Conservation (phyloP, 2,888 invertebrate species). For the Eumerus sabulonum region DNA sequence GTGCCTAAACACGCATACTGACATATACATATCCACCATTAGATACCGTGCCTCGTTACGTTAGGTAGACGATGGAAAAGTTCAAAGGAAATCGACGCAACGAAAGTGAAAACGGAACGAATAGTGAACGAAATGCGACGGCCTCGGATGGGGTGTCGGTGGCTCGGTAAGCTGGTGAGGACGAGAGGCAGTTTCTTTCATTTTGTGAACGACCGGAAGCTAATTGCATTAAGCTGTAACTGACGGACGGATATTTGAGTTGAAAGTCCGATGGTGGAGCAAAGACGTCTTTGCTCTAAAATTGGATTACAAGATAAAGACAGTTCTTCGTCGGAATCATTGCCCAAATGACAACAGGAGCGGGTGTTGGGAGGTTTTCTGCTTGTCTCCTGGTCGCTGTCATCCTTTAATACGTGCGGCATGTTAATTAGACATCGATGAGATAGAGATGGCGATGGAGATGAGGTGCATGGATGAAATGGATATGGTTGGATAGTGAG, state of each 20-base stretch:
- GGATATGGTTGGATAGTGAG: constrained; percentile 11
- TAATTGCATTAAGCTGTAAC: constrained; percentile 44
- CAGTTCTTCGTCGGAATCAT: constrained; percentile 40
- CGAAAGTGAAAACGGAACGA: constrained; percentile 48
- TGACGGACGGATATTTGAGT: constrained; percentile 33
- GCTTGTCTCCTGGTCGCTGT: constrained; percentile 34
- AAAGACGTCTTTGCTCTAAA: constrained; percentile 31
- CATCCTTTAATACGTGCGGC: constrained; percentile 57
- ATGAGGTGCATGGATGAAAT: constrained; percentile 10
- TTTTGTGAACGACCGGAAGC: constrained; percentile 59
- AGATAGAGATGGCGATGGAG: background rate
- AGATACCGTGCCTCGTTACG: constrained; percentile 56
- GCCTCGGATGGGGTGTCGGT: background rate
- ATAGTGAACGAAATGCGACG: background rate
- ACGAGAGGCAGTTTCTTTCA: constrained; percentile 30
- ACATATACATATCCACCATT: constrained; percentile 26
- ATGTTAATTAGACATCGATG: constrained; percentile 59
- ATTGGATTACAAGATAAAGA: constrained; percentile 37
- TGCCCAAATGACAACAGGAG: constrained; percentile 45
- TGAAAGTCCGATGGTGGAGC: constrained; percentile 21
- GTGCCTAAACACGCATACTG: constrained; percentile 35
- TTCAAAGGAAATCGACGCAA: constrained; percentile 52
- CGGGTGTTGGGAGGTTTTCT: constrained; percentile 41
- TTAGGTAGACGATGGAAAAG: constrained; percentile 37
- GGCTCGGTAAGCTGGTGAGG: constrained; percentile 2